Evolutionary conservation across 1,140 invertebrate species (phyloP), one percentile per base, ranked within the genome.

Genomic region (Zaprionus nigranus): DNA sequence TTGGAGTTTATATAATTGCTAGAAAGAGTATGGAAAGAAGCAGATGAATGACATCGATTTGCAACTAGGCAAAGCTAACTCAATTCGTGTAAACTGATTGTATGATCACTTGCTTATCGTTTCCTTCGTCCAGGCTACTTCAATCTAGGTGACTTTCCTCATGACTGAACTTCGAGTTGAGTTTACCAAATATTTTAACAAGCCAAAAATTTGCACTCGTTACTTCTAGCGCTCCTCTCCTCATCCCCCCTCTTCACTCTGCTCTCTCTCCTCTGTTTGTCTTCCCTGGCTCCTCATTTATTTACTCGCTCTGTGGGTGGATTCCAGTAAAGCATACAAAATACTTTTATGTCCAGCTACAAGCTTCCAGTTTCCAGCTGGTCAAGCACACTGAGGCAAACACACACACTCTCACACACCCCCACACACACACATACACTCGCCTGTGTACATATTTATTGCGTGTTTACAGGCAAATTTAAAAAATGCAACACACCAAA

Each of bases 381-480:
- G 58, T 49, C 53, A 51, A 51, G 20, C 46, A 51, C 20, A 51
- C 11, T 7, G 20, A 12, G 13, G 12, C 13, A 58, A 11, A 34
- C 30, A 36, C 30, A 67, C 38, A 66, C 22, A 34, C 40, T 49
- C 1, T 51, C 17, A n/a, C 20, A 66, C 7, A 59, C 17, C n/a
- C n/a, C n/a, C n/a, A 59, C n/a, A 63, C 22, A 40, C 30, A 17
- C 22, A 46, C 15, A 60, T 20, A 13, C 53, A n/a, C 13, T 20
- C 43, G 12, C 20, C 38, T 57, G 17, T 30, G 24, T 63, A 76
- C 67, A 80, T 80, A 80, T 83, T 79, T 83, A 81, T 83, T 79
- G 72, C 61, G 46, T 70, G 81, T 83, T 83, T 83, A 69, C 73
- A 84, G 73, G 46, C 17, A 66, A 74, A 68, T 61, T 66, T 67